A percentile compares a stretch with the other conserved stretches of the same genome.
Conservation (phyloP, 2,888 invertebrate species). For the Volucella inanis region DNA sequence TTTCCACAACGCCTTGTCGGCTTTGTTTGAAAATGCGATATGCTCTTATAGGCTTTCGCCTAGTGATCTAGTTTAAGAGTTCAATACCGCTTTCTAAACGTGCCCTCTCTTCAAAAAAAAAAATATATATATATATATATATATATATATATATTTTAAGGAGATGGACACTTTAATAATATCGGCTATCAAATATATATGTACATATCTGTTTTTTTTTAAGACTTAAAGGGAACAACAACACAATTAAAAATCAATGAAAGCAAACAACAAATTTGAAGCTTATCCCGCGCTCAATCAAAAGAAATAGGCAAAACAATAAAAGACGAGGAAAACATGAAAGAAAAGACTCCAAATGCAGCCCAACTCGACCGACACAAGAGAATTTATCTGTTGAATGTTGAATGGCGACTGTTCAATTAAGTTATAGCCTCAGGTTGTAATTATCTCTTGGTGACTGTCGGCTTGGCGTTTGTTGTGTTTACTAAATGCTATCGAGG, state of each 20-base stretch:
- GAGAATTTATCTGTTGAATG: slow-evolving; percentile 72
- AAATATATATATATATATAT: too few relatives aligned
- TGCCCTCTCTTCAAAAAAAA: neutral
- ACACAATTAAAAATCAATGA: slow-evolving; percentile 58
- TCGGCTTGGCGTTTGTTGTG: slow-evolving; percentile 28
- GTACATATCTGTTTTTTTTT: neutral
- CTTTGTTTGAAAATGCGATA: slow-evolving; percentile 23
- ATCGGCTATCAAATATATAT: neutral
- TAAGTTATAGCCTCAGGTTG: slow-evolving; percentile 65
- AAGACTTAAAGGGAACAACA: slow-evolving; percentile 40
- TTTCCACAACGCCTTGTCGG: slow-evolving; percentile 21
- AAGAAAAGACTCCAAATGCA: slow-evolving; percentile 5
- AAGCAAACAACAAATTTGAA: slow-evolving; percentile 51
- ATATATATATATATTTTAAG: neutral
- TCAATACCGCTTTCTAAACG: slow-evolving; percentile 35
- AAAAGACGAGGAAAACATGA: slow-evolving; percentile 6
- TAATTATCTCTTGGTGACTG: slow-evolving; percentile 69
- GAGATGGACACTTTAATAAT: neutral
- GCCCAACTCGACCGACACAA: slow-evolving; percentile 37
- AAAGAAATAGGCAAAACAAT: neutral
- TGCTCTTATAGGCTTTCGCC: slow-evolving; percentile 62
- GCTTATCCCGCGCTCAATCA: slow-evolving; percentile 67
- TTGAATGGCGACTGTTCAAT: slow-evolving; percentile 70
- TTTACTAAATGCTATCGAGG: slow-evolving; percentile 50
- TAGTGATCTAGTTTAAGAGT: slow-evolving; percentile 54